A percentile compares a stretch with the other conserved stretches of the same genome.
phyloP scores from a whole-genome alignment of 2,113 vertebrate species.

The Cheilinus undulatus region DNA sequence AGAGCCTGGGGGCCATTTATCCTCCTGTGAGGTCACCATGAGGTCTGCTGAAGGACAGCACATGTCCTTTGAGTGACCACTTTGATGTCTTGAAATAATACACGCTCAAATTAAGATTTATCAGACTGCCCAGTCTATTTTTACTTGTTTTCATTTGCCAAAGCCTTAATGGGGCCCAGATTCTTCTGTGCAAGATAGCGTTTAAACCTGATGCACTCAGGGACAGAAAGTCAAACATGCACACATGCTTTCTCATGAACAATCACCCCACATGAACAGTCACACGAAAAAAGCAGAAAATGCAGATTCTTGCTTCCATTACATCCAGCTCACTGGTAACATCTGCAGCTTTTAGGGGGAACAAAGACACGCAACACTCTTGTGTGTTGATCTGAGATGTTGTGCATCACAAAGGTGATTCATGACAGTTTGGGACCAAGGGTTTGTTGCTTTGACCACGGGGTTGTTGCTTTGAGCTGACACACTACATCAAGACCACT shows the following conservation, averaged over 20 bases:
- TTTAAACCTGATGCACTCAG: conserved; percentile 60
- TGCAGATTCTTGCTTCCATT: conserved; percentile 37
- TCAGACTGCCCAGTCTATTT: conserved; percentile 60
- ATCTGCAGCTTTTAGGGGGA: conserved; percentile 53
- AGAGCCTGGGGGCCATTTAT: conserved; percentile 43
- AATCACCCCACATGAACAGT: conserved; percentile 17
- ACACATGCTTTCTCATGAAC: conserved; percentile 34
- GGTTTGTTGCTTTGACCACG: conserved; percentile 40
- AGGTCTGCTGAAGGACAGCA: conserved; percentile 35
- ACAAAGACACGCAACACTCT: conserved; percentile 39
- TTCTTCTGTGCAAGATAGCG: conserved; percentile 64
- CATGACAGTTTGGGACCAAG: conserved; percentile 56
- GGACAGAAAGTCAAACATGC: conserved; percentile 41
- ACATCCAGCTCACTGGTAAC: conserved; percentile 61
- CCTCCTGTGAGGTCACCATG: conserved; percentile 46
- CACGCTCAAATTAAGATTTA: conserved; percentile 56
- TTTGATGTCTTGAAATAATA: conserved; percentile 46
- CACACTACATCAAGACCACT: conserved; percentile 70
- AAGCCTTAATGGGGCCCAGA: conserved; percentile 66
- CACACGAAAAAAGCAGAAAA: conserved; percentile 37
- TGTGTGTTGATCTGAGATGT: conserved; percentile 31
- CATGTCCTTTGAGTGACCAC: conserved; percentile 25
- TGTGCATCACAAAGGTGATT: conserved; percentile 52
- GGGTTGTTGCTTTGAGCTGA: conserved; percentile 51
- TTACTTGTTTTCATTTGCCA: conserved; percentile 71